Evolutionary conservation across 2,113 vertebrate species (phyloP).

Genomic region (Telmatochromis brachygnathus): DNA sequence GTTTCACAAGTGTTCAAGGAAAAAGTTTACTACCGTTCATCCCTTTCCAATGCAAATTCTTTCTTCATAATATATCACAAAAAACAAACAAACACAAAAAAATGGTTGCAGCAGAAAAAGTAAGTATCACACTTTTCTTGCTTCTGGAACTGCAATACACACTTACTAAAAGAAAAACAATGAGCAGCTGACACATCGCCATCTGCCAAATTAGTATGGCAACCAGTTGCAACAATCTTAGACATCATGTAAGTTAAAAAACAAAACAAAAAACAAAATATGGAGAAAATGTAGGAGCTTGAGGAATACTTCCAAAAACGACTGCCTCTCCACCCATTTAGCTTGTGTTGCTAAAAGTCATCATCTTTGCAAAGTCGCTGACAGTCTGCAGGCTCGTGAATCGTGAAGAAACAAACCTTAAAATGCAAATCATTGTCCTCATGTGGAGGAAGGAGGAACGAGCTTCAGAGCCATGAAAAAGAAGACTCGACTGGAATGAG

Average conservation of each 20-base stretch:
- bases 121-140: neutral
- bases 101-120: neutral
- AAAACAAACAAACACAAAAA: neutral
- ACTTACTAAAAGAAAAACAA: neutral
- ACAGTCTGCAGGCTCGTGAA: slow-evolving; percentile 11
- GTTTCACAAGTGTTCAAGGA: neutral
- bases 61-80: neutral
- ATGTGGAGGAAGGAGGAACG: neutral
- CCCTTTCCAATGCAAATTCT: neutral
- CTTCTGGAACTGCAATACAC: neutral
- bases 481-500: neutral
- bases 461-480: neutral
- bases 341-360: neutral
- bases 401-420: slow-evolving; percentile 22
- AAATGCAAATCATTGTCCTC: slow-evolving; percentile 14
- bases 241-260: neutral
- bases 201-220: neutral
- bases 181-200: neutral
- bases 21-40: neutral
- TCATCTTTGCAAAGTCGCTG: neutral
- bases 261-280: neutral
- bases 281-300: neutral
- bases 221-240: neutral
- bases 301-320: neutral
- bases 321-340: slow-evolving; percentile 3